Conservation (phyloP, 1,140 invertebrate genomes). For the Eubasilissa regina region DNA sequence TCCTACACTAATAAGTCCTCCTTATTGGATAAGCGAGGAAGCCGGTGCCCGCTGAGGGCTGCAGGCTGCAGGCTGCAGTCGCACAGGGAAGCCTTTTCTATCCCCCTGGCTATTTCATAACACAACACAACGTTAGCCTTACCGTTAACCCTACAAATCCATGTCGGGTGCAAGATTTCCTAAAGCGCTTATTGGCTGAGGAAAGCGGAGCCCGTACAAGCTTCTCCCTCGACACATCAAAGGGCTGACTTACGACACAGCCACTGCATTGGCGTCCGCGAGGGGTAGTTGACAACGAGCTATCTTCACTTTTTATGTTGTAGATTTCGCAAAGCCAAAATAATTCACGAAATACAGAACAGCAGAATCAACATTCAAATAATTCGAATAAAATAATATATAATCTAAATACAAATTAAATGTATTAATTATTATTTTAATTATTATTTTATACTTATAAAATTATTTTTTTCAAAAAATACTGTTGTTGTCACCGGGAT, state of each 20-base stretch:
- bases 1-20: conserved; percentile 4
- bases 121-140: conserved; percentile 10
- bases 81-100: conserved; percentile 31
- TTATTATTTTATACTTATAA: too few relatives aligned
- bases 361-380: too few relatives aligned
- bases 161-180: conserved; percentile 33
- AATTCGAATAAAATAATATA: too few relatives aligned
- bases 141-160: conserved; percentile 33
- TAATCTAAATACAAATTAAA: too few relatives aligned
- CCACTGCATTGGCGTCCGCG: not conserved
- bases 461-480: too few relatives aligned
- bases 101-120: not conserved
- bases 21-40: conserved; percentile 41
- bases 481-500: too few relatives aligned
- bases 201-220: conserved; percentile 42
- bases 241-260: not conserved
- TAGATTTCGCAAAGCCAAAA: too few relatives aligned
- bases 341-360: too few relatives aligned
- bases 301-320: too few relatives aligned
- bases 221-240: not conserved
- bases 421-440: too few relatives aligned
- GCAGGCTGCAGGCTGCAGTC: conserved; percentile 29
- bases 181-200: conserved; percentile 47
- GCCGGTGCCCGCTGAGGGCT: not conserved
- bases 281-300: too few relatives aligned